Percentiles rank a stretch among this genome's conserved stretches.
Evolutionary conservation across 2,797 vertebrate species (phyloP).

Genomic region (Gorsachius magnificus): DNA sequence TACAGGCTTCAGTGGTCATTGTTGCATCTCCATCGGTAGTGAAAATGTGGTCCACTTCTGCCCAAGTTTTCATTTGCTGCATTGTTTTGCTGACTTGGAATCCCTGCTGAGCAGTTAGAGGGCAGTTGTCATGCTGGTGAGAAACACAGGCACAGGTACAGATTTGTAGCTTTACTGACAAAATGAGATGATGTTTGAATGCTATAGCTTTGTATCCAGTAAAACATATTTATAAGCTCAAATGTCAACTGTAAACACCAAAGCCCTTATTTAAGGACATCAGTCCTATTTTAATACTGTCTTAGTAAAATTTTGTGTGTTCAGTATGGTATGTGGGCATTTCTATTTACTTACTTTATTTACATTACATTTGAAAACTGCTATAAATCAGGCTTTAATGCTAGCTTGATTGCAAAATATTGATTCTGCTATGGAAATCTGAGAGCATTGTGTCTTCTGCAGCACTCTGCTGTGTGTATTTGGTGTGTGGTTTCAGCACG

Average conservation of each 20-base stretch:
- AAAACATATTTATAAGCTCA: background rate
- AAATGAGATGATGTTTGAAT: background rate
- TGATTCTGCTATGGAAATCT: background rate
- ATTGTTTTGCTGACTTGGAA: background rate
- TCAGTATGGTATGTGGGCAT: background rate
- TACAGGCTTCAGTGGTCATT: background rate
- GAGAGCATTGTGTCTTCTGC: background rate
- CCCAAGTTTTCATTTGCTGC: background rate
- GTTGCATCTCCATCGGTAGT: background rate
- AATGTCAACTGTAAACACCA: background rate
- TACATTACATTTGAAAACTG: background rate
- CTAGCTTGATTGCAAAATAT: background rate
- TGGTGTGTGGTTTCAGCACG: background rate
- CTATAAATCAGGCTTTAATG: background rate
- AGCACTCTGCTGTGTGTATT: background rate
- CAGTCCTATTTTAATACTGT: background rate
- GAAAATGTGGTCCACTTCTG: background rate
- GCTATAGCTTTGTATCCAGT: background rate
- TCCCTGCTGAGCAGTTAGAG: background rate
- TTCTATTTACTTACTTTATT: background rate
- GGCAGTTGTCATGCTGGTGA: rapidly evolving
- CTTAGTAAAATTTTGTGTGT: background rate
- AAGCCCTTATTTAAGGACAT: background rate
- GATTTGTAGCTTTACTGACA: background rate
- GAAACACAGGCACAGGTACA: background rate